A percentile compares a stretch with the other conserved stretches of the same genome.
Conservation (phyloP, 2,888 invertebrate species). For the Autographa gamma region DNA sequence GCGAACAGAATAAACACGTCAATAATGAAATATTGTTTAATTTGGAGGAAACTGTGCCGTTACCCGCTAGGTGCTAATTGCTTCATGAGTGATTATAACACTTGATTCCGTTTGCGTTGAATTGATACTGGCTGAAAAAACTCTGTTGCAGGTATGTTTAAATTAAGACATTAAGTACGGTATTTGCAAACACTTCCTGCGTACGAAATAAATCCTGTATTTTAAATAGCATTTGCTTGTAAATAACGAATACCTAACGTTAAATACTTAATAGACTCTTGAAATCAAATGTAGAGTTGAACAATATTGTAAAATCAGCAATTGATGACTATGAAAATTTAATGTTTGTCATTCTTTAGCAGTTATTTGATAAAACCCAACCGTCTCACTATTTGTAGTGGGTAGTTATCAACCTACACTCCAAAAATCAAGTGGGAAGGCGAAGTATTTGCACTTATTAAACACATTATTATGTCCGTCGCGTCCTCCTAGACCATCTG, state of each 20-base stretch:
- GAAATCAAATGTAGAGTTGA: not conserved
- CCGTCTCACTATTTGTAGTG: constrained; percentile 31
- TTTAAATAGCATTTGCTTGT: not conserved
- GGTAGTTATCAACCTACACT: constrained; percentile 44
- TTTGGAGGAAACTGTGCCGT: constrained; percentile 43
- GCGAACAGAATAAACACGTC: constrained; percentile 67
- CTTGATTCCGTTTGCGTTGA: constrained; percentile 18
- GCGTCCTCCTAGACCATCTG: constrained; percentile 33
- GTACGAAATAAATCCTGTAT: not conserved
- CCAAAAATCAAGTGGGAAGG: constrained; percentile 35
- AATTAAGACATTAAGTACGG: not conserved
- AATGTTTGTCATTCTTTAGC: not conserved
- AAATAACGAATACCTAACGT: not conserved
- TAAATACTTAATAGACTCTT: not conserved
- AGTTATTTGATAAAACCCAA: not conserved
- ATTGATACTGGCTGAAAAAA: constrained; percentile 42
- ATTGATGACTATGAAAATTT: constrained; percentile 4
- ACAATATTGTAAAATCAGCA: not conserved
- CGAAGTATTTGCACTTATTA: constrained; percentile 33
- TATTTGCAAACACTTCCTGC: not conserved
- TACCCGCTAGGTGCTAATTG: constrained; percentile 54
- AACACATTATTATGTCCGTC: constrained; percentile 30
- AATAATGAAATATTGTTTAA: constrained; percentile 53
- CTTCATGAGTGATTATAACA: constrained; percentile 39
- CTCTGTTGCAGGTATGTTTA: constrained; percentile 10